Conservation (phyloP, 2,888 invertebrate species). For the Tachystola acroxantha region DNA sequence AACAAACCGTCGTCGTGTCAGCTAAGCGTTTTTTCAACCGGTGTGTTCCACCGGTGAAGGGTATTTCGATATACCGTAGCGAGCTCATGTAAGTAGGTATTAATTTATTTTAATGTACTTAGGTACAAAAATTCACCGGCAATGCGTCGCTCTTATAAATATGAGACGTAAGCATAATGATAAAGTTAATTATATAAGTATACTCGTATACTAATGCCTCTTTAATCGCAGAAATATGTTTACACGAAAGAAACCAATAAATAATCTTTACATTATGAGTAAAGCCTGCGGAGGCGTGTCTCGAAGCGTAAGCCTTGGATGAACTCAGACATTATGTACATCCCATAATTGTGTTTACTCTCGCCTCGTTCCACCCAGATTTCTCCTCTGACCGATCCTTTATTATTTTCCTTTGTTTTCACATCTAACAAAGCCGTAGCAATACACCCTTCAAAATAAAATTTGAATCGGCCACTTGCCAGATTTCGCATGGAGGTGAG, state of each 20-base stretch:
- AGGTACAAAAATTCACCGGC: neutral
- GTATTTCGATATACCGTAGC: no score
- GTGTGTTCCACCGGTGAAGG: no score
- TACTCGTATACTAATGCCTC: no score
- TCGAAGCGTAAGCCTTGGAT: conserved; percentile 23
- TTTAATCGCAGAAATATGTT: no score
- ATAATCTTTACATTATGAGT: conserved; percentile 2
- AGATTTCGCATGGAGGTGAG: conserved; percentile 8
- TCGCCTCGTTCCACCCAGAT: conserved; percentile 17
- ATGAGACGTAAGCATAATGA: no score
- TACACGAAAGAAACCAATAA: neutral
- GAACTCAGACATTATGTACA: conserved; percentile 23
- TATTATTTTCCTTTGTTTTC: conserved; percentile 27
- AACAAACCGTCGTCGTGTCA: no score
- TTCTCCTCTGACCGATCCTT: conserved; percentile 20
- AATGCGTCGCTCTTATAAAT: no score
- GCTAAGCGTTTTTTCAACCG: no score
- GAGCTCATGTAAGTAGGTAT: no score
- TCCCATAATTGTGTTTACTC: conserved; percentile 37
- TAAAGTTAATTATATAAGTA: no score
- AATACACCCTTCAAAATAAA: conserved; percentile 16
- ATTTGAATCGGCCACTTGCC: conserved; percentile 25
- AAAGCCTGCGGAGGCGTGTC: conserved; percentile 23
- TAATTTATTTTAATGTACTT: no score
- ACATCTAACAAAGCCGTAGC: conserved; percentile 21